Conservation (phyloP, 2,888 invertebrate genomes). For the Isotomurus palustris region DNA sequence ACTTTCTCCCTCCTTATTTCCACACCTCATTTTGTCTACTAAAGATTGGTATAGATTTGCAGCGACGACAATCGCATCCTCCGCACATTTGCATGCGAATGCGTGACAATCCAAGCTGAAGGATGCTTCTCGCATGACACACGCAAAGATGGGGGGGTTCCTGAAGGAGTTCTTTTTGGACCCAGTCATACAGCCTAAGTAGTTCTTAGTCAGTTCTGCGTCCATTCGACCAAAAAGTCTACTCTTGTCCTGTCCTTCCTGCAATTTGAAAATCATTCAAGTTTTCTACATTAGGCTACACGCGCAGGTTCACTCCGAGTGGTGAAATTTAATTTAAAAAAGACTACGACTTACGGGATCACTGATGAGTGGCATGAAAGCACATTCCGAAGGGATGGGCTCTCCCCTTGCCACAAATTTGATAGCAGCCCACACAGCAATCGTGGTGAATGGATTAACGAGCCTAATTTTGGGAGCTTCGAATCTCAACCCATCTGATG, state of each 20-base stretch:
- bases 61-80: constrained; percentile 86
- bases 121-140: constrained; percentile 75
- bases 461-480: constrained; percentile 51
- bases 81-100: constrained; percentile 81
- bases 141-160: constrained; percentile 54
- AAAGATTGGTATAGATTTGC: constrained; percentile 84
- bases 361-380: constrained; percentile 77
- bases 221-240: constrained; percentile 41
- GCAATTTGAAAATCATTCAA: no score
- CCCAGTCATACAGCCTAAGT: constrained; percentile 49
- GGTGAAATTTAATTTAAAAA: background rate
- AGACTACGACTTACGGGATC: constrained; percentile 66
- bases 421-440: constrained; percentile 89
- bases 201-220: constrained; percentile 36
- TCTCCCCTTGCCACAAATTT: constrained; percentile 63
- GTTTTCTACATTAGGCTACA: no score
- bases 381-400: constrained; percentile 55
- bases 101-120: constrained; percentile 84
- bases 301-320: background rate
- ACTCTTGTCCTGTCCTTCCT: constrained; percentile 45
- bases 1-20: constrained; percentile 45
- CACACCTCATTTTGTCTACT: constrained; percentile 60
- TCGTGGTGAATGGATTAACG: constrained; percentile 79
- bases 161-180: constrained; percentile 49
- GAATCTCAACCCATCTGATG: constrained; percentile 67